Base-by-base conservation (phyloP, 2,113 vertebrate genomes). In the Micromys minutus region DNA sequence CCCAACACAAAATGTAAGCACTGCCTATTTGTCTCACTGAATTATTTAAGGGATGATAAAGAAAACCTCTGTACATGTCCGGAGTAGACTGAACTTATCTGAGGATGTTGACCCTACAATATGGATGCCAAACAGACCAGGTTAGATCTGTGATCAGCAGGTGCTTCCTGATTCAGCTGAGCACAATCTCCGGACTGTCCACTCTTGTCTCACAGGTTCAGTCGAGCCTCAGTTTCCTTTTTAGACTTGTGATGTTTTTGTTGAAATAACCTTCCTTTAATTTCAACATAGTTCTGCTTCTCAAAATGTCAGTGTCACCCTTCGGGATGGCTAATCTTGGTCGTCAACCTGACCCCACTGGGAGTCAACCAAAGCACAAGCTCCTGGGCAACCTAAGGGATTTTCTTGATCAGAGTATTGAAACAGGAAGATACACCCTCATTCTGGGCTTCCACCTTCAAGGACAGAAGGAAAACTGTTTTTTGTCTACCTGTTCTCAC, bases 81-180 rank as follows among this genome's bases (percentile, higher is more conserved):
- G 15, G 24, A n/a, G 11, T 24, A 45, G 4, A 15, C 1, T 39
- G 22, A 67, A 26, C 47, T 92, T 39, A 26, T 39, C 29, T 84
- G 72, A 57, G 72, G 72, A 7, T n/a, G 59, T 42, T 11, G 83
- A 87, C 3, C 19, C 29, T 9, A 34, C 0, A 45, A 31, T 39
- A 10, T 3, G 36, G 59, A 45, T n/a, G 59, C 11, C 7, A 3
- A 47, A 36, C 63, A 19, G 8, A 81, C 36, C 61, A 31, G n/a
- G 24, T 8, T 22, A 59, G 12, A 47, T 7, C n/a, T 31, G 8
- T 6, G n/a, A 29, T 59, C 59, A 0, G 1, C 21, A 34, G 65
- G 22, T 7, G 1, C 39, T 22, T 36, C 71, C n/a, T 0, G 1
- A 6, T 34, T 8, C 42, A 16, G 1, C 55, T 22, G 6, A 4